Base-by-base conservation (phyloP, 2,888 invertebrate species). In the Drosophila imparisetae region DNA sequence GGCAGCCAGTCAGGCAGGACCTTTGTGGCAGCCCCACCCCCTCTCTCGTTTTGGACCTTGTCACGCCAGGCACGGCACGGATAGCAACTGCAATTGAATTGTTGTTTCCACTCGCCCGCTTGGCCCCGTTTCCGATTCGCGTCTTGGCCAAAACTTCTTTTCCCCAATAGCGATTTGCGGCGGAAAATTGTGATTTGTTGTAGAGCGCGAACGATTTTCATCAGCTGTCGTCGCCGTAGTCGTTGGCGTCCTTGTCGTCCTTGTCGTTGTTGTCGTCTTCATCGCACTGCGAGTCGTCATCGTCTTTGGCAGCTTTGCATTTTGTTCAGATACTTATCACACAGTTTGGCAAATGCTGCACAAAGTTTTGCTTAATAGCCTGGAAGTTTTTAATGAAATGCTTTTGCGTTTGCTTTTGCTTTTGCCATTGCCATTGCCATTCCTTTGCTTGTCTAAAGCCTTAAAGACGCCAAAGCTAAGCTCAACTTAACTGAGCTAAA, bases 331-430 rank as follows among this genome's bases (percentile, higher is more conserved):
- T 87, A 87, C 86, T 87, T 87, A 87, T 87, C 86, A 90, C 86
- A 90, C 86, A 90, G 90, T 87, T 86, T 90, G 86, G 86, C 89
- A 84, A 89, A 89, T 89, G 89, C 85, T 87, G 85, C 89, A 87
- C 90, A 87, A 90, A 87, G 86, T 87, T 86, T 87, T 87, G 86
- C 86, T 87, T 87, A 87, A 87, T 87, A 87, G 86, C 86, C 90
- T 87, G 86, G 86, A 87, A 87, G 86, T 87, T 87, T 87, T 87
- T 87, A 87, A 87, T 87, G 86, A 87, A 87, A 87, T 86, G 86
- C 88, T 82, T 84, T 82, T 76, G 86, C 86, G 69, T 68, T 78
- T 75, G 79, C 79, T 68, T 72, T 71, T 61, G 55, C 62, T 53
- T 54, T 53, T 55, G 40, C 52, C 60, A 36, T 66, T 30, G 52